Base-by-base conservation (phyloP, 2,797 vertebrate genomes). In the Hyperoplus immaculatus region DNA sequence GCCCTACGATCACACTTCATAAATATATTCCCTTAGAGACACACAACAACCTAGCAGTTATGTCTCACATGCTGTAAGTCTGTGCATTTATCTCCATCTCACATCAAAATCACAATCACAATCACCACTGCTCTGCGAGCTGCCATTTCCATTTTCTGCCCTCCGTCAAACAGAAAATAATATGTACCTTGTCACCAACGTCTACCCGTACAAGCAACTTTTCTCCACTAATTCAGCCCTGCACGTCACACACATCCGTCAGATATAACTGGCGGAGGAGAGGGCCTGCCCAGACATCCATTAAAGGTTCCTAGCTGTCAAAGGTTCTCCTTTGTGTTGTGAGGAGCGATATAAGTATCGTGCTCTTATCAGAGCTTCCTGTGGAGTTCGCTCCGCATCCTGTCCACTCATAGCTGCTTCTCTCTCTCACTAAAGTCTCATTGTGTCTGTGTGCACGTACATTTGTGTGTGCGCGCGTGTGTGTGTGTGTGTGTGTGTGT, bases 301-400 rank as follows among this genome's bases (percentile, higher is more conserved):
- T 94, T 94, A 94, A 93, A 92, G 90, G 93, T 93, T 93, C 86
- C 91, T 90, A 91, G 93, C 93, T 94, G 91, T 94, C 93, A 94
- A 94, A 94, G 91, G 93, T 94, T 94, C 92, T 88, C 87, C 89
- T 94, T 94, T 94, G 94, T 94, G 89, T 89, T 87, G 75, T 84
- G 88, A 92, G 92, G 90, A 92, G 89, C 85, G 75, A 82, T 92
- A 93, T 92, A 90, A 91, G 92, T 93, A 92, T 92, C 69, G 90
- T 88, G 92, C 92, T 94, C 93, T 95, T 93, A 94, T 94, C 93
- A 90, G 87, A 87, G 93, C 89, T 93, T 95, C 93, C 94, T 91
- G 93, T 92, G 92, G 93, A 93, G 92, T 92, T 92, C 86, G 87
- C 89, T 89, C 91, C 85, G 91, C 89, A 93, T 94, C 94, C 93